Conservation (phyloP, 1,140 invertebrate genomes). For the Brachionus paranguensis region DNA sequence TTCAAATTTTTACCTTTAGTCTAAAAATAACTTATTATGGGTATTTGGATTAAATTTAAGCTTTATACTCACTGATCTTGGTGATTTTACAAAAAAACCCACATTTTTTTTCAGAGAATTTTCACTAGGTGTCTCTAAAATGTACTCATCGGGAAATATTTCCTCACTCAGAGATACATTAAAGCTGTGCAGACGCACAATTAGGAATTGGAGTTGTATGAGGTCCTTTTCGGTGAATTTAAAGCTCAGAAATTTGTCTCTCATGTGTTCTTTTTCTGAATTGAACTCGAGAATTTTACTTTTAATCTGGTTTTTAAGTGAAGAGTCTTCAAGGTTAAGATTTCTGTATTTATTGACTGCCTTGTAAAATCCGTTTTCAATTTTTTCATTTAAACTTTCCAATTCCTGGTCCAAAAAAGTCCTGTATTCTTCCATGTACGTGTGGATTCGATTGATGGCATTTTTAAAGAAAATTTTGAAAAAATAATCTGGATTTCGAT, state of each 20-base stretch:
- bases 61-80: not conserved
- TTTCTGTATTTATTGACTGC: not conserved
- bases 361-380: not conserved
- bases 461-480: not conserved
- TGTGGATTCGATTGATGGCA: not conserved
- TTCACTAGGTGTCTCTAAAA: not conserved
- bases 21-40: not conserved
- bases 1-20: not conserved
- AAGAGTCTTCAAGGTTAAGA: not conserved
- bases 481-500: not conserved
- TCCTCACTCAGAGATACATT: not conserved
- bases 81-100: not conserved
- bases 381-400: not conserved
- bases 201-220: not conserved
- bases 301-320: not conserved
- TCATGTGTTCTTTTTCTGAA: not conserved
- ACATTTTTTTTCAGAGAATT: not conserved
- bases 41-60: not conserved
- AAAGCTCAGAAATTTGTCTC: not conserved
- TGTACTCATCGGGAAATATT: not conserved
- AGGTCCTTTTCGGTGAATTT: not conserved
- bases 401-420: not conserved
- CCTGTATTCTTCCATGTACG: not conserved
- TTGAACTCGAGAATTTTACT: not conserved
- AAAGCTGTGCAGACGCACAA: not conserved